Conservation (phyloP, 2,113 vertebrate genomes). For the Oncorhynchus keta region DNA sequence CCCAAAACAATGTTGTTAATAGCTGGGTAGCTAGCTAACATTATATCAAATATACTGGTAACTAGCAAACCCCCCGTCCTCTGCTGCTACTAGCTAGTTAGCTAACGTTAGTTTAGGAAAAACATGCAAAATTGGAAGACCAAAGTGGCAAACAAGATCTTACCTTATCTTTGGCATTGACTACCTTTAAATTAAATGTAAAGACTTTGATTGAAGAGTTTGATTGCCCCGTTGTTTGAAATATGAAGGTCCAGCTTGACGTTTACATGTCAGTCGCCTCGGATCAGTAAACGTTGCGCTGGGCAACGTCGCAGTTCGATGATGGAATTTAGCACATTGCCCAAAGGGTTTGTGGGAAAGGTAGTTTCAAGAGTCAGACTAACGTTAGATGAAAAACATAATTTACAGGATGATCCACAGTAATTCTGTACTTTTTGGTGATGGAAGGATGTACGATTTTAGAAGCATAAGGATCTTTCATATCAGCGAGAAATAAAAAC, state of each 20-base stretch:
- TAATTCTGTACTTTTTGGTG: too few species aligned
- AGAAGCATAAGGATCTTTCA: too few species aligned
- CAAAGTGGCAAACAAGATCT: neutral
- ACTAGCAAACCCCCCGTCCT: too few species aligned
- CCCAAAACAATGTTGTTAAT: neutral
- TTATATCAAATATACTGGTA: neutral
- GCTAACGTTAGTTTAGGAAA: too few species aligned
- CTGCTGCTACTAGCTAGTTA: too few species aligned
- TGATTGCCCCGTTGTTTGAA: too few species aligned
- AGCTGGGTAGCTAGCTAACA: too few species aligned
- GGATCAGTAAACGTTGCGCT: constrained; percentile 52
- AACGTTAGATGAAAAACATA: too few species aligned
- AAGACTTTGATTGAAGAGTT: neutral
- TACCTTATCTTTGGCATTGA: constrained; percentile 69
- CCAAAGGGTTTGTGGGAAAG: constrained; percentile 32
- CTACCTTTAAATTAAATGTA: neutral
- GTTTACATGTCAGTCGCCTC: neutral
- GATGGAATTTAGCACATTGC: neutral
- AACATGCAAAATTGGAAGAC: neutral
- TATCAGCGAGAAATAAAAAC: too few species aligned
- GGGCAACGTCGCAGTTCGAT: constrained; percentile 64
- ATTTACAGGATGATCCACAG: too few species aligned
- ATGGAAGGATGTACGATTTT: too few species aligned
- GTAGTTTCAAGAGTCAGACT: constrained; percentile 3
- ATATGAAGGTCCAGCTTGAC: too few species aligned